Evolutionary conservation across 2,113 vertebrate genomes (phyloP), one percentile per base, ranked within the genome.

Genomic region (Struthio camelus): DNA sequence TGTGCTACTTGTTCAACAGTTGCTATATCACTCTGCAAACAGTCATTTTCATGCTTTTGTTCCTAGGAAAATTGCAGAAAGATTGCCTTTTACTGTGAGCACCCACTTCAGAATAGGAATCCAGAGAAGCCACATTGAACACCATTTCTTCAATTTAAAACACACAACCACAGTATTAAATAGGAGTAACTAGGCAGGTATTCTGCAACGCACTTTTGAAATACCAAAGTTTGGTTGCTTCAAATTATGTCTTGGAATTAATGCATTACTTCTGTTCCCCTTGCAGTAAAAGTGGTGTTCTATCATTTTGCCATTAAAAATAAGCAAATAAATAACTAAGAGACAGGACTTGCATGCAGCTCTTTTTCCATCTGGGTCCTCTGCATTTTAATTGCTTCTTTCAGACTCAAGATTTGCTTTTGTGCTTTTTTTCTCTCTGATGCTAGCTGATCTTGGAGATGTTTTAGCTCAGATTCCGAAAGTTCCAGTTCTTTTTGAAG

Each of bases 381-480:
- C 73, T 98, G 98, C 20, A 10, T 77, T 73, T 92, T 91, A 50
- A 98, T 95, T 2, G 96, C 94, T 84, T 98, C 98, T 87, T 95
- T 98, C 79, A 98, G 95, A 53, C 94, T 76, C 48, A 66, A 25
- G 36, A 98, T 97, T 46, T 97, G 97, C 54, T 97, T 98, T 93
- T 98, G 98, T 1, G 98, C 96, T 78, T 94, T 96, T 65, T 89
- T 97, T 58, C 97, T 98, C 79, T 98, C 98, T 3, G 96, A 87
- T 53, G 90, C 71, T 61, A 98, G 83, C 92, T 97, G 97, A 40
- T 95, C 98, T 42, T 97, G 97, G 73, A 98, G 87, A 1, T 85
- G 80, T 61, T 94, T 97, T 78, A 98, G 86, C 91, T 98, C 97
- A 8, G 87, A 94, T 76, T 80, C 97, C 77, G 97, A 97, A 11